phyloP scores from a whole-genome alignment of 2,797 vertebrate species.

The Jordanella pulchra region DNA sequence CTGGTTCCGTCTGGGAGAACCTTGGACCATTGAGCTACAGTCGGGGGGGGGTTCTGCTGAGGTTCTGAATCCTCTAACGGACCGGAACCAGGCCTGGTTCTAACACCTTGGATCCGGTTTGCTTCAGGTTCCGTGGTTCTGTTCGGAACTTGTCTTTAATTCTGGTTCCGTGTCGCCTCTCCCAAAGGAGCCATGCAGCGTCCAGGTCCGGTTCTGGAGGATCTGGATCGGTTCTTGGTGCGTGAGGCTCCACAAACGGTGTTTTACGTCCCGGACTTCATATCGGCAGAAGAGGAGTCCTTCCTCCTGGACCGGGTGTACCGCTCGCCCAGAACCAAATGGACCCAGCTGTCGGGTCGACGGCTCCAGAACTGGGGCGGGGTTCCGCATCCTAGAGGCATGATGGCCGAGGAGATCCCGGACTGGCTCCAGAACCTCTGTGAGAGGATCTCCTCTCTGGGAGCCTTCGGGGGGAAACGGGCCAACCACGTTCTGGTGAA shows the following conservation, averaged over 20 bases:
- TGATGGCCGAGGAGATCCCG: conserved; percentile 87
- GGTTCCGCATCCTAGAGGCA: conserved; percentile 85
- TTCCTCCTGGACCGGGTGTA: conserved; percentile 85
- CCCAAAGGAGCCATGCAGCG: conserved; percentile 67
- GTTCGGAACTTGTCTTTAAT: conserved; percentile 41
- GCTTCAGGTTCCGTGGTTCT: no score
- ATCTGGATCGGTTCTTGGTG: conserved; percentile 70
- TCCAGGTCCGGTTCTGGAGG: conserved; percentile 61
- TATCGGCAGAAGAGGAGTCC: conserved; percentile 83
- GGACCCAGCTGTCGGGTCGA: conserved; percentile 90
- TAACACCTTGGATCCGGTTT: no score
- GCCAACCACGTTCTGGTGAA: conserved; percentile 93
- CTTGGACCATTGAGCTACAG: no score
- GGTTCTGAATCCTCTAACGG: no score
- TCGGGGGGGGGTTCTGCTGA: no score
- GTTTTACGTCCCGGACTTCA: conserved; percentile 89
- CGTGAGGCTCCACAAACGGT: conserved; percentile 72
- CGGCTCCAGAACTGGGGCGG: conserved; percentile 94
- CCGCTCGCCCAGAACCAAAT: conserved; percentile 87
- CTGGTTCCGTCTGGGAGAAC: no score
- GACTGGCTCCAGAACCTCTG: conserved; percentile 84
- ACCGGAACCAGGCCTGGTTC: no score
- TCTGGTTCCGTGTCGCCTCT: conserved; percentile 59
- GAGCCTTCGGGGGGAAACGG: conserved; percentile 81
- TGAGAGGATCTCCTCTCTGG: conserved; percentile 84